Evolutionary conservation across 2,888 invertebrate species (phyloP), one percentile per base, ranked within the genome.

Genomic region (Ichneumoninae sp.): DNA sequence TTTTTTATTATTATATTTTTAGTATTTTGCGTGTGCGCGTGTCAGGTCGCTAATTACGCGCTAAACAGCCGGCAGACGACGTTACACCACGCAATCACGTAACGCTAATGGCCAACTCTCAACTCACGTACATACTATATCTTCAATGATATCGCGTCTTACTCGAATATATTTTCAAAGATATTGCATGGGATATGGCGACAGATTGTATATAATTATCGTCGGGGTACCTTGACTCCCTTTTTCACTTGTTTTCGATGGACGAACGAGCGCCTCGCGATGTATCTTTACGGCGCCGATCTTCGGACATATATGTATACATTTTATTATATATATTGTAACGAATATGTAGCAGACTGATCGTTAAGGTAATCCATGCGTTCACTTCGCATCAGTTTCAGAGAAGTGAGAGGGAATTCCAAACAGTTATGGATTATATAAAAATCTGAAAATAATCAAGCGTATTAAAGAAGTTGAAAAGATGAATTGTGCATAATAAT

Each of bases 191-290:
- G 57, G 54, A 44, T 74, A 70, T 33, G 22, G 5, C 22, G 60
- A 22, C 47, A 50, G 82, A 82, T 83, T 52, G 19, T 44, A 47
- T 79, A 70, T 70, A 70, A 79, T 83, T 83, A 79, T 69, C 10
- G n/a, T 3, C 22, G 57, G 26, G 40, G 57, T 54, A 79, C 82
- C 70, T 83, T 83, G 79, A 75, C 74, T 79, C 19, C 69, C 62
- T 83, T 77, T 82, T n/a, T 40, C 68, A 76, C 65, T 57, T 30
- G 69, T 66, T 76, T 68, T 76, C 54, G 5, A 76, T 22, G 52
- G 30, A 80, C 66, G 54, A 47, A 66, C 13, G 40, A 65, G 65
- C 50, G 8, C 68, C 10, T 16, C 40, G 26, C 44, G 13, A 22
- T 26, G 1, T 16, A 22, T 68, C 44, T 50, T 22, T 40, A 57